Evolutionary conservation across 1,140 invertebrate species (phyloP).

Genomic region (Artemia franciscana): DNA sequence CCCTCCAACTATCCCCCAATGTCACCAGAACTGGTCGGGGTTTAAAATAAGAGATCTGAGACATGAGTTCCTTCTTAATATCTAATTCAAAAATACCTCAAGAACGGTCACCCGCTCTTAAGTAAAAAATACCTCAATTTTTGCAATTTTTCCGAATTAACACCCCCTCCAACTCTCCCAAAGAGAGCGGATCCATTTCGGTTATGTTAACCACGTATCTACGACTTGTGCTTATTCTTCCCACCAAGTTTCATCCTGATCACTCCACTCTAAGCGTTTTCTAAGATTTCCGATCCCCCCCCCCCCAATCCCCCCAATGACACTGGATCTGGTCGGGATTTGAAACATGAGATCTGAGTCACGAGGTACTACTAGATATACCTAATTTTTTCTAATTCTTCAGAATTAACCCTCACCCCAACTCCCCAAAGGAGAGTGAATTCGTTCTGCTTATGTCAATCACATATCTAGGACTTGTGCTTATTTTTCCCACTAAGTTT

Average conservation of each 20-base stretch:
- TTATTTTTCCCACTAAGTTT: not conserved
- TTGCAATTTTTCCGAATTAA: too few species aligned
- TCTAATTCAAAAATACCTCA: too few species aligned
- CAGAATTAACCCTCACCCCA: too few species aligned
- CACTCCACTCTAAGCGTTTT: not conserved
- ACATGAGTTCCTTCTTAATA: not conserved
- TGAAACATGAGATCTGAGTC: not conserved
- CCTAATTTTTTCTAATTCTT: too few species aligned
- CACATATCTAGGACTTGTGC: not conserved
- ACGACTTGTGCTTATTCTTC: too few species aligned
- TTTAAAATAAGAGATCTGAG: not conserved
- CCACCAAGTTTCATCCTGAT: too few species aligned
- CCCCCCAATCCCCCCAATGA: not conserved
- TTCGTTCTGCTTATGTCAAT: not conserved
- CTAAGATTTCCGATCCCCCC: not conserved
- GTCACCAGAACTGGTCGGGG: not conserved
- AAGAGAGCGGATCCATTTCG: not conserved
- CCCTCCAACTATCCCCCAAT: not conserved
- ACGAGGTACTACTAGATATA: not conserved
- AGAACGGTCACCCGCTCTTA: too few species aligned
- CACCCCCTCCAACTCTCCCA: not conserved
- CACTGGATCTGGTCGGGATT: not conserved
- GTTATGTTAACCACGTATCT: too few species aligned
- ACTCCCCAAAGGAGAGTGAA: not conserved
- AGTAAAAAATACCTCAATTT: too few species aligned